phyloP scores from a whole-genome alignment of 2,113 vertebrate species.

The Perca schrenkii region DNA sequence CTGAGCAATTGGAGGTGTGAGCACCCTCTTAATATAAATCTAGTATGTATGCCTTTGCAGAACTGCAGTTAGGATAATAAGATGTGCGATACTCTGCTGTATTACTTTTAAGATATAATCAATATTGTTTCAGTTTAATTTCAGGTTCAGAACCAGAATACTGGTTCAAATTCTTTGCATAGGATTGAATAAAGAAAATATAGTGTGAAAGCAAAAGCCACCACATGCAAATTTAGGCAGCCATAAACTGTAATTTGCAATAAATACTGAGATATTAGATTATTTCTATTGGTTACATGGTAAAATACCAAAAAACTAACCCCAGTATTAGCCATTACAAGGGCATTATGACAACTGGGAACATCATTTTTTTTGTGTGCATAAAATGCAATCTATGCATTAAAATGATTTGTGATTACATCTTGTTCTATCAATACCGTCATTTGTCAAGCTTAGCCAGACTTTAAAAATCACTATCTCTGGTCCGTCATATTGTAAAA shows the following conservation, averaged over 20 bases:
- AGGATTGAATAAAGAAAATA: not conserved
- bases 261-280: not conserved
- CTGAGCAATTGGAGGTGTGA: not conserved
- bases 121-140: not conserved
- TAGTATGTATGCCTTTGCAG: not conserved
- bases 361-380: not conserved
- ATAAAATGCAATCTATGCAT: not conserved
- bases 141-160: not conserved
- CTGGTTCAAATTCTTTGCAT: not conserved
- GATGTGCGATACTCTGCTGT: not conserved
- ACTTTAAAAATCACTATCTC: not conserved
- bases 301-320: not conserved
- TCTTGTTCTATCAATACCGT: not conserved
- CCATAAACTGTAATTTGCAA: not conserved
- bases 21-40: not conserved
- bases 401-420: not conserved
- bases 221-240: not conserved
- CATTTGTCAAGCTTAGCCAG: not conserved
- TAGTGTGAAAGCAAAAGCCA: not conserved
- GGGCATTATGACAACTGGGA: not conserved
- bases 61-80: not conserved
- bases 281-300: not conserved
- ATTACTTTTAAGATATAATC: too few species aligned
- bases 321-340: too few species aligned
- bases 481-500: not conserved